phyloP scores from a whole-genome alignment of 1,140 invertebrate species.

The Pseudomyrmex flavicornis region DNA sequence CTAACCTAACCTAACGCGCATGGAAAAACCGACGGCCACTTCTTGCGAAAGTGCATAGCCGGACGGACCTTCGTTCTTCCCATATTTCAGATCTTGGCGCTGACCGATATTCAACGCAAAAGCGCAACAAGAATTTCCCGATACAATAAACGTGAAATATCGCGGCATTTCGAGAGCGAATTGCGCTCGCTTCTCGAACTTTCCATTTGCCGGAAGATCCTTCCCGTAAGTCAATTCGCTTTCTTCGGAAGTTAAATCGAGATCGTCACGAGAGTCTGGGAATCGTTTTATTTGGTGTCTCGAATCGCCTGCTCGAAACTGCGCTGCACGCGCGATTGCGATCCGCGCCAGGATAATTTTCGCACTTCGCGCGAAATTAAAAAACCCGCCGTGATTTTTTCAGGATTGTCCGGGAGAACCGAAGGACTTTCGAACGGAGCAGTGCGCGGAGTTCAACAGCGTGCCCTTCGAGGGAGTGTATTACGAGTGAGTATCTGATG shows the following conservation, averaged over 20 bases:
- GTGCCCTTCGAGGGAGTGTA: conserved; percentile 90
- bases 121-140: neutral
- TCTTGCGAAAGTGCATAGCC: neutral
- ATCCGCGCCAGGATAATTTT: too few species aligned
- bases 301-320: neutral
- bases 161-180: neutral
- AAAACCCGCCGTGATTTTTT: conserved; percentile 54
- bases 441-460: conserved; percentile 93
- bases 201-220: neutral
- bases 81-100: neutral
- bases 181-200: neutral
- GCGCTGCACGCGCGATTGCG: neutral
- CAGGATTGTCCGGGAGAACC: conserved; percentile 91
- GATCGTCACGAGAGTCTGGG: neutral
- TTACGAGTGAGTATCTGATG: conserved; percentile 89
- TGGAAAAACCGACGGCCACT: neutral
- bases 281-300: neutral
- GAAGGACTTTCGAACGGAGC: conserved; percentile 93
- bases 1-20: too few species aligned
- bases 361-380: too few species aligned
- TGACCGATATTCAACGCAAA: conserved; percentile 9
- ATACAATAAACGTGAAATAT: neutral
- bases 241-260: neutral
- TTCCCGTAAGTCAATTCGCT: neutral
- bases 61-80: neutral